Evolutionary conservation across 2,113 vertebrate genomes (phyloP).

Genomic region (Hemibagrus wyckioides): DNA sequence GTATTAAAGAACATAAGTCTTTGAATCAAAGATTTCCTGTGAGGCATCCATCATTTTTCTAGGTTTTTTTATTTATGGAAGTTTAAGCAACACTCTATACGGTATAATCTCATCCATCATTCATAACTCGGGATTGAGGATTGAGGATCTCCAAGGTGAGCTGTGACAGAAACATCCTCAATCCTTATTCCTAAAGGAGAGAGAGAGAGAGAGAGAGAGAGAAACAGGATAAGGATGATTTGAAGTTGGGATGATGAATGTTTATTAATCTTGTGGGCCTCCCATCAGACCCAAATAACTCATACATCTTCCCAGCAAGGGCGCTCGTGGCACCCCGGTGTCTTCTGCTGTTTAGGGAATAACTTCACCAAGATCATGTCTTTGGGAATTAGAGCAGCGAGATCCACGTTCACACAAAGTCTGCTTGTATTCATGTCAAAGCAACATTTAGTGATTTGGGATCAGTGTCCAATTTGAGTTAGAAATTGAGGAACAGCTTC

Average conservation of each 20-base stretch:
- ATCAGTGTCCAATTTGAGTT: neutral
- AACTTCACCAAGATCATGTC: constrained; percentile 41
- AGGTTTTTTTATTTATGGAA: neutral
- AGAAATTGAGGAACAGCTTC: neutral
- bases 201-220: constrained; percentile 12
- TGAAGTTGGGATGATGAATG: constrained; percentile 51
- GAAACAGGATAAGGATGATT: constrained; percentile 19
- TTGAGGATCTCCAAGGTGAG: constrained; percentile 34
- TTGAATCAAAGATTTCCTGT: neutral
- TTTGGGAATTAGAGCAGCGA: constrained; percentile 23
- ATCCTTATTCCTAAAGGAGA: constrained; percentile 39
- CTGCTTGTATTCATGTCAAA: neutral
- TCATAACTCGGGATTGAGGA: constrained; percentile 23
- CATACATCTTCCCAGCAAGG: constrained; percentile 44
- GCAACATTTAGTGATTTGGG: neutral
- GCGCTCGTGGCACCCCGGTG: constrained; percentile 29
- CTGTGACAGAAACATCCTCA: constrained; percentile 37
- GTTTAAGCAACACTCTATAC: constrained; percentile 5
- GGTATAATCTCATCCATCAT: constrained; percentile 32
- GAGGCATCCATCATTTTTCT: neutral
- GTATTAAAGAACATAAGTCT: neutral
- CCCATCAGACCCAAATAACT: constrained; percentile 52
- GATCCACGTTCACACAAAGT: neutral
- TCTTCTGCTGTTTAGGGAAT: constrained; percentile 36
- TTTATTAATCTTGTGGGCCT: constrained; percentile 56